Percentiles rank a stretch among this genome's conserved stretches.
phyloP scores from a whole-genome alignment of 2,113 vertebrate genomes.

The Aptenodytes patagonicus region DNA sequence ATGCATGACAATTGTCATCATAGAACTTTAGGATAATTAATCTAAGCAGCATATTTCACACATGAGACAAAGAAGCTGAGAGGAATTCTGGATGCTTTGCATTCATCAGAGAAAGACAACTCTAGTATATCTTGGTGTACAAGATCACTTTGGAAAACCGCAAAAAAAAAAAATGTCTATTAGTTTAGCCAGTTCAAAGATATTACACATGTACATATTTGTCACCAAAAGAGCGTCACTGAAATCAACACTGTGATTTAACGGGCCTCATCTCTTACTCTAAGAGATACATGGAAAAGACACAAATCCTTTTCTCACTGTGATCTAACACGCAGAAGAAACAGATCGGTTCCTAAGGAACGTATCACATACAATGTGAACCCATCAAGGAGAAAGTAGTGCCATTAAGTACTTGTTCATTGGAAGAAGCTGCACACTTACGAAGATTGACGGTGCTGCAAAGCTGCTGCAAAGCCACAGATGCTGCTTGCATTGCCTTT shows the following conservation, averaged over 20 bases:
- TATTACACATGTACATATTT: accelerated
- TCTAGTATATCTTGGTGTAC: not conserved
- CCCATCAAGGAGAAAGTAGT: not conserved
- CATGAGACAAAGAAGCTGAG: not conserved
- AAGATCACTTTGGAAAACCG: not conserved
- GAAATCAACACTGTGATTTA: not conserved
- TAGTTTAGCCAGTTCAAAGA: not conserved
- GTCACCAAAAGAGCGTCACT: not conserved
- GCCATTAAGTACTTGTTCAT: not conserved
- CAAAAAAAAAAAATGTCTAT: not conserved
- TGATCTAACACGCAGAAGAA: not conserved
- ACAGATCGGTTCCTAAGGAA: not conserved
- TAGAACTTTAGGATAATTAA: not conserved
- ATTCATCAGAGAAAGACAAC: not conserved
- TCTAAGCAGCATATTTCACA: not conserved
- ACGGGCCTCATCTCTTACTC: not conserved
- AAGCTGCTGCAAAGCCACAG: not conserved
- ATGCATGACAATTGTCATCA: not conserved
- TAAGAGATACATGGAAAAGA: not conserved
- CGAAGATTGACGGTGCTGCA: not conserved
- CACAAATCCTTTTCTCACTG: not conserved
- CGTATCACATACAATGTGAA: not conserved
- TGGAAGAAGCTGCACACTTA: not conserved
- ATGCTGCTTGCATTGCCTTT: not conserved
- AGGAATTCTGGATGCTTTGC: not conserved